Evolutionary conservation across 53 echinoderm and acorn worm species (phyloP).

Genomic region (Holothuria scabra): DNA sequence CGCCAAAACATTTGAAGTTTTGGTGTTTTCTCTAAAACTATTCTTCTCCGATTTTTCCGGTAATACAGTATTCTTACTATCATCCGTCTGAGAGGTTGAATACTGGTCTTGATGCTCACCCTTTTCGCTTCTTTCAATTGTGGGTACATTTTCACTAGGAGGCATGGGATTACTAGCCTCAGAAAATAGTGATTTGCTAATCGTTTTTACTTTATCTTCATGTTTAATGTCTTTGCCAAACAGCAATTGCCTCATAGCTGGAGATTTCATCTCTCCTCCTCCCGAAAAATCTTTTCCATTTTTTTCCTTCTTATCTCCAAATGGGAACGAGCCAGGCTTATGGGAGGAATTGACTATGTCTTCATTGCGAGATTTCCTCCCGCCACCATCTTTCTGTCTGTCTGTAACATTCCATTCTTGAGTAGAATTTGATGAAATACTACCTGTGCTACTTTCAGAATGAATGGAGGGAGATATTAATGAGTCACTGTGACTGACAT

Average conservation of each 20-base stretch:
- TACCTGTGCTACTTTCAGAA: constrained; percentile 89
- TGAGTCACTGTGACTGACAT: constrained; percentile 68
- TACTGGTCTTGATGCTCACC: not conserved
- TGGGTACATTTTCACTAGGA: no score
- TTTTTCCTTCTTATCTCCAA: constrained; percentile 40
- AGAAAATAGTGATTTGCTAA: not conserved
- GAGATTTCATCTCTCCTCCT: constrained; percentile 54
- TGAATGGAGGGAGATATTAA: constrained; percentile 88
- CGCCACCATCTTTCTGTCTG: constrained; percentile 64
- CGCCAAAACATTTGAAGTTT: no score
- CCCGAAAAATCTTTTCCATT: constrained; percentile 14
- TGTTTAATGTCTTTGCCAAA: constrained; percentile 31
- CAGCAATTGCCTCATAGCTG: constrained; percentile 48
- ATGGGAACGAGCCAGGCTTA: constrained; percentile 57
- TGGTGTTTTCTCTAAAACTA: no score
- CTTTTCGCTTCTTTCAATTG: not conserved
- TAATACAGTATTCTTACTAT: not conserved
- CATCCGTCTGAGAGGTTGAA: not conserved
- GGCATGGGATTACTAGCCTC: not conserved
- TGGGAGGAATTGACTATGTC: constrained; percentile 53
- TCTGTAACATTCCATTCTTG: constrained; percentile 93
- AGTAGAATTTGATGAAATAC: constrained; percentile 89
- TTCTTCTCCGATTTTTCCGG: no score
- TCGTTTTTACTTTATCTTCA: constrained; percentile 24
- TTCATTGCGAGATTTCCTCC: constrained; percentile 62